Base-by-base conservation (phyloP, 2,113 vertebrate species). In the Lepus timidus region DNA sequence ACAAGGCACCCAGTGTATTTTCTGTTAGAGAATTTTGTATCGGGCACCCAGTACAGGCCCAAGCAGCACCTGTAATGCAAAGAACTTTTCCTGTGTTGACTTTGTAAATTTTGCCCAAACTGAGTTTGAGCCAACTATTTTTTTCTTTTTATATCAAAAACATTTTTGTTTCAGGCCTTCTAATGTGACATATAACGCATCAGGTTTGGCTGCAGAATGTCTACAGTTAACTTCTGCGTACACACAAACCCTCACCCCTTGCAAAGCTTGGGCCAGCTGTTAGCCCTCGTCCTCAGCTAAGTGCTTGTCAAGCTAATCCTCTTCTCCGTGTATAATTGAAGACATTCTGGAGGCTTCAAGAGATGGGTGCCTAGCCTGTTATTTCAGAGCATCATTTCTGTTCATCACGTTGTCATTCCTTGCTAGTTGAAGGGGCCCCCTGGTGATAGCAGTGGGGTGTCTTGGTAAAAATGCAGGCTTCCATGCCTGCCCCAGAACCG, bases 21-120 rank as follows among this genome's bases (percentile, higher is more conserved):
- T 33, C 75, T 84, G 13, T 33, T 44, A 44, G 39, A 73, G 67
- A 62, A 0, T 29, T 79, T 94, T 79, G 29, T 1, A 9, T 49
- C 6, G 52, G 76, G 0, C 68, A 73, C 2, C 75, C 87, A 31
- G 58, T 13, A 51, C 9, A 58, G 10, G 23, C 81, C n/a, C 20
- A 85, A 62, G 58, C 23, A 49, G 22, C 81, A 68, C n/a, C 7
- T 61, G 31, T 36, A 29, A 62, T 49, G 55, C 51, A 31, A 25
- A 82, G 71, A 94, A 39, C 9, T 70, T 67, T 75, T 79, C 74
- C 33, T 89, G 2, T 23, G 16, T 74, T 83, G 70, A 52, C 64
- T n/a, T n/a, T 76, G 44, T 61, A 33, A 52, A 84, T 68, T 89
- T 93, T 88, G 33, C 82, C 29, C 78, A n/a, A 52, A 81, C n/a